Conservation (phyloP, 2,113 vertebrate genomes). For the Lathamus discolor region DNA sequence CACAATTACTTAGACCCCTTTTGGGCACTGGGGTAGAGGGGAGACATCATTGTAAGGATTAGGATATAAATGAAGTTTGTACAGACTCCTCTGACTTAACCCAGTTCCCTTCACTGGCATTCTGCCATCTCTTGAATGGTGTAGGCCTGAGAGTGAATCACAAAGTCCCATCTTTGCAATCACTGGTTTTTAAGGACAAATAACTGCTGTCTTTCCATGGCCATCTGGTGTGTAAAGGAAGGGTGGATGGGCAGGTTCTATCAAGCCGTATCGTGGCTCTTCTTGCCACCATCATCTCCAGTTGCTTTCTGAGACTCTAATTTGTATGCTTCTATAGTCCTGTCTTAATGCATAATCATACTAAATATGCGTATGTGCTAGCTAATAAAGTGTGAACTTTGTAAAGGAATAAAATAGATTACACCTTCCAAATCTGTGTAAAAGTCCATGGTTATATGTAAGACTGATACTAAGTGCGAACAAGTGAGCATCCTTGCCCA, state of each 20-base stretch:
- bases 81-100: not conserved
- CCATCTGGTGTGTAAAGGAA: conserved; percentile 26
- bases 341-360: not conserved
- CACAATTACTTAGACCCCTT: not conserved
- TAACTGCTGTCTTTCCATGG: not conserved
- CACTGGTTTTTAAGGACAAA: not conserved
- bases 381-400: not conserved
- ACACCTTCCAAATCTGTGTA: not conserved
- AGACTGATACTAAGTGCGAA: not conserved
- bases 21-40: not conserved
- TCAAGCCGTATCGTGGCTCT: not conserved
- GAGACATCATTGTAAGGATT: not conserved
- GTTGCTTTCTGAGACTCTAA: not conserved
- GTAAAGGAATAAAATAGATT: not conserved
- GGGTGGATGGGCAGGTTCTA: not conserved
- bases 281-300: not conserved
- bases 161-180: not conserved
- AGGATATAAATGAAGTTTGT: not conserved
- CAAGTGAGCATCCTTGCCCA: not conserved
- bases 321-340: not conserved
- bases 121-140: not conserved
- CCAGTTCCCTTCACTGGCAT: not conserved
- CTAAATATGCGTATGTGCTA: not conserved
- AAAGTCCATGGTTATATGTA: not conserved
- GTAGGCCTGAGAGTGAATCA: not conserved